A percentile compares a stretch with the other conserved stretches of the same genome.
Evolutionary conservation across 1,140 invertebrate species (phyloP).

Genomic region (Drusus annulatus): DNA sequence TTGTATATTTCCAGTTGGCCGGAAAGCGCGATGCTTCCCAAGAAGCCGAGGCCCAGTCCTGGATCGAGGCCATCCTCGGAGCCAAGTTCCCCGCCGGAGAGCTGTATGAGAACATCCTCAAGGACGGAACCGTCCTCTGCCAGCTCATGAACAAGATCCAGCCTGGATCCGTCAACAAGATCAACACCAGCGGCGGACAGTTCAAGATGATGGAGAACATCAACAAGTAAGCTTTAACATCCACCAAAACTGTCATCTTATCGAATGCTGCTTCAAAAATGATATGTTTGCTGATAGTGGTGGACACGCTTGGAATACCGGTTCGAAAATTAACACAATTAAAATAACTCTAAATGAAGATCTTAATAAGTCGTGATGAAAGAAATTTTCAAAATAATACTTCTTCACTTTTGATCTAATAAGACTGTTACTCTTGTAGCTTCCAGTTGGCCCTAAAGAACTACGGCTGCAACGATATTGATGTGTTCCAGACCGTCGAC

Average conservation of each 20-base stretch:
- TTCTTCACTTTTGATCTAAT: too few species aligned
- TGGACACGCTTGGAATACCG: too few species aligned
- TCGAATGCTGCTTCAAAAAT: too few species aligned
- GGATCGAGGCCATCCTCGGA: conserved; percentile 91
- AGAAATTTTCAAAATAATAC: too few species aligned
- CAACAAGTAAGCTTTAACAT: conserved; percentile 77
- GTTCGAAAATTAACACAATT: too few species aligned
- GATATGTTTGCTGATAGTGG: too few species aligned
- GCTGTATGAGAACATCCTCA: conserved; percentile 85
- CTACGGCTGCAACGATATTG: conserved; percentile 93
- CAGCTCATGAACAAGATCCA: conserved; percentile 91
- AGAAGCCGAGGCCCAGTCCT: conserved; percentile 91
- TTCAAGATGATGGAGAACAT: conserved; percentile 98
- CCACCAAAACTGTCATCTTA: too few species aligned
- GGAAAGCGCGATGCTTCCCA: conserved; percentile 90
- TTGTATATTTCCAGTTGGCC: conserved; percentile 78
- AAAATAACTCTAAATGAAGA: too few species aligned
- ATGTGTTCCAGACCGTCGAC: conserved; percentile 97
- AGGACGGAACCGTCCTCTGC: conserved; percentile 91
- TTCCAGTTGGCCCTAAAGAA: conserved; percentile 91
- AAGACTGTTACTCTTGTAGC: conserved; percentile 66
- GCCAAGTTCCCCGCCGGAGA: conserved; percentile 87
- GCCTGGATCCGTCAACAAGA: conserved; percentile 86
- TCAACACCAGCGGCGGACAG: conserved; percentile 90
- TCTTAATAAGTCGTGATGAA: too few species aligned